Conservation (phyloP, 2,888 invertebrate genomes). For the Stenurella melanura region DNA sequence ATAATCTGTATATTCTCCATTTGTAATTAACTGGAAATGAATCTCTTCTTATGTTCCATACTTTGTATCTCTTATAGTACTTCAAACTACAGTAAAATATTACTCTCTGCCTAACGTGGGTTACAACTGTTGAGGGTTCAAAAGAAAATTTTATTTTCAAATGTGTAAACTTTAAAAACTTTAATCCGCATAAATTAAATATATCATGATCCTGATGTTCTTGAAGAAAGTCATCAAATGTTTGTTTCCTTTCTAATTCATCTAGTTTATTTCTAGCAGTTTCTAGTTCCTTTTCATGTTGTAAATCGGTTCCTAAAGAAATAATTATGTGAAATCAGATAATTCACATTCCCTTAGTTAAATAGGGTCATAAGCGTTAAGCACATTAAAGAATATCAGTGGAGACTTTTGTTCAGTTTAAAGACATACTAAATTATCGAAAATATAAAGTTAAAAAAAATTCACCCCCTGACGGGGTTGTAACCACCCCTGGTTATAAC, state of each 20-base stretch:
- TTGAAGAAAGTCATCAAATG: constrained; percentile 33
- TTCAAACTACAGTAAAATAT: constrained; percentile 44
- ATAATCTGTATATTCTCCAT: constrained; percentile 38
- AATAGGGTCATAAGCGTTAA: too few species aligned
- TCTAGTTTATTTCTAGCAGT: background rate
- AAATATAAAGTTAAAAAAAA: too few species aligned
- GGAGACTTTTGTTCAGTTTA: too few species aligned
- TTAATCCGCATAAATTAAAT: constrained; percentile 39
- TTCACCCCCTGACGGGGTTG: too few species aligned
- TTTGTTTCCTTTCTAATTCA: constrained; percentile 23
- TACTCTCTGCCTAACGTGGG: constrained; percentile 37
- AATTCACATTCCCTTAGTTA: background rate
- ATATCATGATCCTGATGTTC: constrained; percentile 27
- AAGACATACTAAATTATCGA: too few species aligned
- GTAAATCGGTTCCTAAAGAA: constrained; percentile 18
- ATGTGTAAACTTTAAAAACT: constrained; percentile 40
- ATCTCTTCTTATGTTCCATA: constrained; percentile 47
- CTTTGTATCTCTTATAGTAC: constrained; percentile 37
- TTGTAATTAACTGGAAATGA: constrained; percentile 48
- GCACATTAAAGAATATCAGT: too few species aligned
- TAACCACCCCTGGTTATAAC: too few species aligned
- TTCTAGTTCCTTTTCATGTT: constrained; percentile 36
- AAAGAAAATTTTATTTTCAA: constrained; percentile 46
- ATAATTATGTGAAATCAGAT: background rate
- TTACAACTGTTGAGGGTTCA: constrained; percentile 33